Evolutionary conservation across 1,140 invertebrate genomes (phyloP).

Genomic region (Eupeodes corollae): DNA sequence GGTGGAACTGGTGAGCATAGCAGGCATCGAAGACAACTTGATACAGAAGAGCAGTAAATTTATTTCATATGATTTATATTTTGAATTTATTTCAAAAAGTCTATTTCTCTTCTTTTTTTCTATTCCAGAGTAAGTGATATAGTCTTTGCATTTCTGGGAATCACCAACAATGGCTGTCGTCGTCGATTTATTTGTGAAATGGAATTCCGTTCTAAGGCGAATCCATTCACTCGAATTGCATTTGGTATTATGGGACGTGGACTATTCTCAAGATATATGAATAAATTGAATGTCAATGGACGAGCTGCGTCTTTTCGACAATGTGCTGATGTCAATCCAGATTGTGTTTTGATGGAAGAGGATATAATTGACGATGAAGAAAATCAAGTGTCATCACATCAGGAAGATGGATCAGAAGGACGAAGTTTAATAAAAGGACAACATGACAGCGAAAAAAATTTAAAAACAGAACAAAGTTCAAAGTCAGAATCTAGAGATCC

Average conservation of each 20-base stretch:
- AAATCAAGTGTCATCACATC: neutral
- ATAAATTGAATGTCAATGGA: constrained; percentile 17
- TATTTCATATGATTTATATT: neutral
- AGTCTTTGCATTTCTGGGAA: constrained; percentile 30
- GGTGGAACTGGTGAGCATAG: constrained; percentile 12
- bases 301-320: constrained; percentile 21
- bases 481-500: too few relatives aligned
- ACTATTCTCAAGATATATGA: constrained; percentile 32
- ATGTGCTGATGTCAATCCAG: constrained; percentile 26
- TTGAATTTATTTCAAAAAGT: neutral
- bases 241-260: constrained; percentile 32
- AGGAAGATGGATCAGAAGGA: neutral
- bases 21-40: constrained; percentile 20
- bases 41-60: constrained; percentile 30
- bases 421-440: neutral
- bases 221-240: constrained; percentile 31
- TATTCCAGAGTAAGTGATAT: constrained; percentile 25
- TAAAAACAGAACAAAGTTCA: neutral
- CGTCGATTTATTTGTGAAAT: constrained; percentile 35
- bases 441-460: neutral
- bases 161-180: constrained; percentile 28
- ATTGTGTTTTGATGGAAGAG: constrained; percentile 27
- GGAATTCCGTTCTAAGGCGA: constrained; percentile 30
- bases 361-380: constrained; percentile 4
- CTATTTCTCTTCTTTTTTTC: neutral